phyloP scores from a whole-genome alignment of 2,888 invertebrate genomes.

The Drosophila ustulata region DNA sequence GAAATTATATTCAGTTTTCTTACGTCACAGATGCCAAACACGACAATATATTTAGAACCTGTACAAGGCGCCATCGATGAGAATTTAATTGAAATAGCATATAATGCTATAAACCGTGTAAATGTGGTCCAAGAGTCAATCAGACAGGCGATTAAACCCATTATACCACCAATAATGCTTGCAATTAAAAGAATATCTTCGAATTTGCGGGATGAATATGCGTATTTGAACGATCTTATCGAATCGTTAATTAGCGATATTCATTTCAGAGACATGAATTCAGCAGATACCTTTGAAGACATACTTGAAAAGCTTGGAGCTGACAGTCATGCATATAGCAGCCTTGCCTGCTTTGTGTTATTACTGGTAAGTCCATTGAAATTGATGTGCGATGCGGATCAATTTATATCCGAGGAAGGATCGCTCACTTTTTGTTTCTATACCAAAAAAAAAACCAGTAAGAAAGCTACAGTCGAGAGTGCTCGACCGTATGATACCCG shows the following conservation, averaged over 20 bases:
- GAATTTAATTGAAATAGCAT: constrained; percentile 7
- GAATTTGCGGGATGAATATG: background rate
- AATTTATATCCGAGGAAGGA: too few relatives aligned
- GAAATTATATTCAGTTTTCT: background rate
- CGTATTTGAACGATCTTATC: background rate
- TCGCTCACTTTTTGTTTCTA: too few relatives aligned
- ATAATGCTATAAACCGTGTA: constrained; percentile 2
- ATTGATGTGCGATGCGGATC: too few relatives aligned
- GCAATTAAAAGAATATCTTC: background rate
- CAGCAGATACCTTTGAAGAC: constrained; percentile 14
- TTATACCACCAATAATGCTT: constrained; percentile 8
- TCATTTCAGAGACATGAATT: constrained; percentile 1
- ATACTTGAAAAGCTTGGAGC: too few relatives aligned
- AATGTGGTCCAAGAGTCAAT: background rate
- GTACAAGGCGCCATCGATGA: constrained; percentile 6
- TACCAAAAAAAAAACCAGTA: too few relatives aligned
- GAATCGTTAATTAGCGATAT: constrained; percentile 11
- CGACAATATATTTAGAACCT: constrained; percentile 13
- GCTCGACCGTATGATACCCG: too few relatives aligned
- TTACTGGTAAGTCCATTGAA: too few relatives aligned
- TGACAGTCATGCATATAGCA: too few relatives aligned
- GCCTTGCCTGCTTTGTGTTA: too few relatives aligned
- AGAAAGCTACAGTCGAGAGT: too few relatives aligned
- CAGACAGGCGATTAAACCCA: background rate
- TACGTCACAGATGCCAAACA: constrained; percentile 26